Percentiles rank a stretch among this genome's conserved stretches.
Evolutionary conservation across 30 jellyfish, hydroid and myxozoan genomes (phyloP).

Genomic region (Sanderia malayensis): DNA sequence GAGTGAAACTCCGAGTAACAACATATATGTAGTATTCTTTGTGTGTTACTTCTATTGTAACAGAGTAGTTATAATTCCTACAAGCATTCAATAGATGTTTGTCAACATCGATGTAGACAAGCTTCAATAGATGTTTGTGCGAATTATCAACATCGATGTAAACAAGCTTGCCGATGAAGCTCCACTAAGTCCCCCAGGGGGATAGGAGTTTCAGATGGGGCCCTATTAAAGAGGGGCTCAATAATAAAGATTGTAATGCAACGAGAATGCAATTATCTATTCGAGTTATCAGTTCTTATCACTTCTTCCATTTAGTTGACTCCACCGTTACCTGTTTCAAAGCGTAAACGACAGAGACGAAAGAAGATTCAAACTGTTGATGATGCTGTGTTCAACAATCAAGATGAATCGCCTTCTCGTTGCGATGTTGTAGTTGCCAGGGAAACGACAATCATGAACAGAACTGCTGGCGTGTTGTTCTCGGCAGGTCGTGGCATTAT

Average conservation of each 20-base stretch:
- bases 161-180: background rate
- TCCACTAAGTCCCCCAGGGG: background rate
- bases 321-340: conserved; percentile 2
- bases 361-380: conserved; percentile 19
- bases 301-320: background rate
- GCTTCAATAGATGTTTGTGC: too few species aligned
- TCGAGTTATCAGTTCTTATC: background rate
- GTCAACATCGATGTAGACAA: too few species aligned
- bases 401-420: conserved; percentile 1
- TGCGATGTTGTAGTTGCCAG: background rate
- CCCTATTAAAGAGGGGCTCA: background rate
- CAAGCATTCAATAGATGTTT: too few species aligned
- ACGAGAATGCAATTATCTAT: too few species aligned
- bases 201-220: background rate
- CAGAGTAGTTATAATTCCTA: too few species aligned
- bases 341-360: conserved; percentile 40
- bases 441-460: conserved; percentile 45
- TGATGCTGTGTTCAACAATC: conserved; percentile 5
- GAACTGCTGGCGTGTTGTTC: conserved; percentile 85
- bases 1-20: too few species aligned
- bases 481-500: conserved; percentile 90
- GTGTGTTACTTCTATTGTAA: too few species aligned
- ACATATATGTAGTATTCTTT: too few species aligned
- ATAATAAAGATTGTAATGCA: background rate
- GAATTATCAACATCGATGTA: background rate